phyloP scores from a whole-genome alignment of 2,113 vertebrate genomes.

The Vidua macroura region DNA sequence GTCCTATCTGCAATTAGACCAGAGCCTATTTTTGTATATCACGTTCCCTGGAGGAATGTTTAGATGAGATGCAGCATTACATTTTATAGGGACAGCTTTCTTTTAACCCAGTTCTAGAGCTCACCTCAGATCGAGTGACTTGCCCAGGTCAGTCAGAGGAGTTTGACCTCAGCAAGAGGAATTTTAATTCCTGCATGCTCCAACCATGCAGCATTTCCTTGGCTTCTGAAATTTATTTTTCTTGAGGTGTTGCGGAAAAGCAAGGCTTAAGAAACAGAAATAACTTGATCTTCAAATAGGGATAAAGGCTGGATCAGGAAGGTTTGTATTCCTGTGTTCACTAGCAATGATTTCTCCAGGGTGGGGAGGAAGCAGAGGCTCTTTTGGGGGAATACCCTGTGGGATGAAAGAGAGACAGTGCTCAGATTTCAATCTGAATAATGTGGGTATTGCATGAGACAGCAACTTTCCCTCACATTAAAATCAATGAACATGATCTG shows the following conservation, averaged over 20 bases:
- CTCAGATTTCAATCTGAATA: slow-evolving; percentile 44
- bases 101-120: slow-evolving; percentile 41
- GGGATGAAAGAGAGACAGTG: background rate
- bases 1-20: slow-evolving; percentile 52
- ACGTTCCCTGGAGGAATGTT: slow-evolving; percentile 34
- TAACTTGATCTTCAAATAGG: background rate
- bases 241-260: background rate
- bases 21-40: slow-evolving; percentile 25
- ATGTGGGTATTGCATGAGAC: slow-evolving; percentile 14
- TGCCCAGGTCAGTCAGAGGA: background rate
- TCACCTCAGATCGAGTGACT: background rate
- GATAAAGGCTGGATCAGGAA: background rate
- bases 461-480: slow-evolving; percentile 26
- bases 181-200: background rate
- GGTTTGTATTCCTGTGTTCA: background rate
- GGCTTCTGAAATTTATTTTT: background rate
- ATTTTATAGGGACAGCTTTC: slow-evolving; percentile 1
- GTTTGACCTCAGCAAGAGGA: background rate
- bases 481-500: slow-evolving; percentile 34
- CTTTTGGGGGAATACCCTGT: slow-evolving; percentile 28
- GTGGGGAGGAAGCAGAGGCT: background rate
- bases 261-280: background rate
- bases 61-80: slow-evolving; percentile 46
- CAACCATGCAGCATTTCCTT: background rate
- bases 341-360: background rate